A percentile compares a stretch with the other conserved stretches of the same genome.
phyloP scores from a whole-genome alignment of 2,797 vertebrate species.

The Gymnodraco acuticeps region DNA sequence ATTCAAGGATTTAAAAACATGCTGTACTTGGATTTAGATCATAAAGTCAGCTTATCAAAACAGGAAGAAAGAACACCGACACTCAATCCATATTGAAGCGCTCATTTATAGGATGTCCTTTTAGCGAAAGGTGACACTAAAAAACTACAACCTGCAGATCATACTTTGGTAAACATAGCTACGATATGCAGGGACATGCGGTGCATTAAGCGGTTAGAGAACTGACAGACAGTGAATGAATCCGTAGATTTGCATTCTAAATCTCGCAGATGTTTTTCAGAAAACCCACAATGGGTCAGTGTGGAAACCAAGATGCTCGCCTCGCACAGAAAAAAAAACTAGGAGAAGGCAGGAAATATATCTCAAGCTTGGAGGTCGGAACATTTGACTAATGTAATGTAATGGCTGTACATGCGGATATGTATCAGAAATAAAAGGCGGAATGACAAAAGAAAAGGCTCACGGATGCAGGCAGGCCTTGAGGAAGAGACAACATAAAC shows the following conservation, averaged over 20 bases:
- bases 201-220: conserved; percentile 21
- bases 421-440: conserved; percentile 20
- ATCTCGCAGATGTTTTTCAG: conserved; percentile 42
- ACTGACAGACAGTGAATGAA: conserved; percentile 38
- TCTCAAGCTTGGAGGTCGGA: conserved; percentile 24
- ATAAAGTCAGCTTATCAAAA: conserved; percentile 14
- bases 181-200: conserved; percentile 26
- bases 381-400: conserved; percentile 42
- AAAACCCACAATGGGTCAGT: conserved; percentile 53
- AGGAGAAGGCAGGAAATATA: conserved; percentile 1
- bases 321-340: conserved; percentile 42
- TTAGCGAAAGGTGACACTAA: conserved; percentile 19
- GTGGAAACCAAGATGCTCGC: conserved; percentile 48
- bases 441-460: conserved; percentile 23
- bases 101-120: conserved; percentile 20
- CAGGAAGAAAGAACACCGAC: not conserved
- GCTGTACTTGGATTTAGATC: conserved; percentile 10
- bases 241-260: conserved; percentile 48
- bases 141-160: conserved; percentile 35
- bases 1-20: conserved; percentile 9
- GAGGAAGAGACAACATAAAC: conserved; percentile 50
- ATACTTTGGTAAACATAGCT: not conserved
- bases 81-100: conserved; percentile 20
- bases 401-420: conserved; percentile 28
- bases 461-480: conserved; percentile 36